phyloP scores from a whole-genome alignment of 2,113 vertebrate species.

The Grantiella picta region DNA sequence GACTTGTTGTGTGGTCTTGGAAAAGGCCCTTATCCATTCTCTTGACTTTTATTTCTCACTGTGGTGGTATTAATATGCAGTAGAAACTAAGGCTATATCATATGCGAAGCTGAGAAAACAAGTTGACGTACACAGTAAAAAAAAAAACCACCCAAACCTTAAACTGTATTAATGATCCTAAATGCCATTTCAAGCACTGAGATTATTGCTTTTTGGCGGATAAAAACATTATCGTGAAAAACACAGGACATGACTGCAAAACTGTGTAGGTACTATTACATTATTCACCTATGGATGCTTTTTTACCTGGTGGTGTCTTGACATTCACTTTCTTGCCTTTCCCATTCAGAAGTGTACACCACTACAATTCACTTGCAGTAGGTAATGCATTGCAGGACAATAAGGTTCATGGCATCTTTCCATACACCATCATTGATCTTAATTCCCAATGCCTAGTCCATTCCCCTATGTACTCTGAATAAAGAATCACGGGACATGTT shows the following conservation, averaged over 20 bases:
- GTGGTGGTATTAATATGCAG: slow-evolving; percentile 24
- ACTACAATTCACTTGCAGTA: not conserved
- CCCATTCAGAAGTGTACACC: not conserved
- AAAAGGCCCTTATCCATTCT: slow-evolving; percentile 28
- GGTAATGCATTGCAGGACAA: not conserved
- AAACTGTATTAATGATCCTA: not conserved
- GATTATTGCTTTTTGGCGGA: not conserved
- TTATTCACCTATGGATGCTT: not conserved
- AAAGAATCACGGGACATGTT: not conserved
- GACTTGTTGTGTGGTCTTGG: slow-evolving; percentile 58
- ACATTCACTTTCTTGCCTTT: not conserved
- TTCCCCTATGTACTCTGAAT: not conserved
- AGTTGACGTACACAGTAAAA: not conserved
- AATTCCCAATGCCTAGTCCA: not conserved
- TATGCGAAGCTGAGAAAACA: slow-evolving; percentile 19
- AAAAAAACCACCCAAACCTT: not conserved
- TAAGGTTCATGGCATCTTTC: not conserved
- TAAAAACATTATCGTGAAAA: not conserved
- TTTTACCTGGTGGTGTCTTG: not conserved
- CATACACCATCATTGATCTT: rapidly evolving
- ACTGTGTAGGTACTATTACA: not conserved
- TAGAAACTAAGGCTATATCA: not conserved
- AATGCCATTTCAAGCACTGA: not conserved
- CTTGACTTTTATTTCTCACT: slow-evolving; percentile 13
- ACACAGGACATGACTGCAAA: not conserved